Evolutionary conservation across 2,797 vertebrate species (phyloP).

Genomic region (Gastrophryne carolinensis): DNA sequence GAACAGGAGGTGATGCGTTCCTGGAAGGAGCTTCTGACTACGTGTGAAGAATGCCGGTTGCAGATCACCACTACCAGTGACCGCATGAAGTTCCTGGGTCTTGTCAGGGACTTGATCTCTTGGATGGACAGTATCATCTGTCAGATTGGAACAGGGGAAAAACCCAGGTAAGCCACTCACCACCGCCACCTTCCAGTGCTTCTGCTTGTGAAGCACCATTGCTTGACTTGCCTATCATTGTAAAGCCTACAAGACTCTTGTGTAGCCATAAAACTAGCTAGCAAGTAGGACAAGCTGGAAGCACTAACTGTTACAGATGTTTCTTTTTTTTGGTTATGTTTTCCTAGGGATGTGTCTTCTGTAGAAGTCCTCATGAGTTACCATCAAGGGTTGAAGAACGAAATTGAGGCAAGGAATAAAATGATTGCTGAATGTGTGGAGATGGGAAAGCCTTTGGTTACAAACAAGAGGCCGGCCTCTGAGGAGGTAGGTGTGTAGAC

Average conservation of each 20-base stretch:
- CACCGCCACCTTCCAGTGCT: no score
- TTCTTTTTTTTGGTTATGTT: no score
- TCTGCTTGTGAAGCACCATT: no score
- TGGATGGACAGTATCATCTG: conserved; percentile 92
- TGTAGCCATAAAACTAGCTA: no score
- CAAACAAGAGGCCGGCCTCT: conserved; percentile 79
- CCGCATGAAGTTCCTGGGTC: conserved; percentile 82
- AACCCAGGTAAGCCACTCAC: conserved; percentile 90
- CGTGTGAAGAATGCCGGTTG: conserved; percentile 87
- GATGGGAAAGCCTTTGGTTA: conserved; percentile 86
- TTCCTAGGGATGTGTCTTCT: conserved; percentile 84
- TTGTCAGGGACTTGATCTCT: conserved; percentile 83
- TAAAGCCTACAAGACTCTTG: no score
- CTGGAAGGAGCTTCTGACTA: conserved; percentile 89
- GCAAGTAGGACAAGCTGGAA: no score
- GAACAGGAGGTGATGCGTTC: conserved; percentile 89
- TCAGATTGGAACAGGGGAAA: conserved; percentile 88
- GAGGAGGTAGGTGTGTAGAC: conserved; percentile 81
- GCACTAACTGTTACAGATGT: no score
- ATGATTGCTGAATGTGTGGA: conserved; percentile 83
- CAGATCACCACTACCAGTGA: conserved; percentile 88
- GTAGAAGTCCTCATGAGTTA: conserved; percentile 95
- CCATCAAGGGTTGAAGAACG: conserved; percentile 89
- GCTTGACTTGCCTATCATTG: no score
- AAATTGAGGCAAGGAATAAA: conserved; percentile 82